A percentile compares a stretch with the other conserved stretches of the same genome.
These are phyloP conservation scores for Drosophila erecta DNA, from an alignment of 1,140 invertebrate species.

Conservation along the genomic window DNA sequence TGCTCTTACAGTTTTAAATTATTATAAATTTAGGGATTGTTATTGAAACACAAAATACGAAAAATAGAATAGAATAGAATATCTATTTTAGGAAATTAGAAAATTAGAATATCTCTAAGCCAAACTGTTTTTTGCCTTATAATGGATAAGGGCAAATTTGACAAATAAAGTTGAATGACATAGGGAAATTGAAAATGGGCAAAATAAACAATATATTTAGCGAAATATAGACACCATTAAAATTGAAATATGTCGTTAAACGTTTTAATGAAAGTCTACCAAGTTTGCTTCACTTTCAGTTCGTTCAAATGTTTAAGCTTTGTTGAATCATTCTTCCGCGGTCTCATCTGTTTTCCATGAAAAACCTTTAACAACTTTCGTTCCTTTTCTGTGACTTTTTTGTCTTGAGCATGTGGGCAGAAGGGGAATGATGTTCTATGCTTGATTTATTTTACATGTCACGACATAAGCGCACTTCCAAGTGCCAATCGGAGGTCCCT, in stretches of 20 bases:
- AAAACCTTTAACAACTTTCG: constrained; percentile 36
- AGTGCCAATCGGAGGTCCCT: constrained; percentile 53
- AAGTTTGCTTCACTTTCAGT: background rate
- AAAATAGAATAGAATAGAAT: too few species aligned
- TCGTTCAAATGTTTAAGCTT: background rate
- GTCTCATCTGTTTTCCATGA: constrained; percentile 19
- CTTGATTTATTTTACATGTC: constrained; percentile 81
- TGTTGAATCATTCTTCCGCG: background rate
- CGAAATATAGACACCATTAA: too few species aligned
- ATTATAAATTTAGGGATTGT: too few species aligned
- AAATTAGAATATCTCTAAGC: too few species aligned
- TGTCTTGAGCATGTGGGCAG: constrained; percentile 8
- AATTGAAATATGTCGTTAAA: too few species aligned
- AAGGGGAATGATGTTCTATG: constrained; percentile 33
- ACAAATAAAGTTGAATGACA: background rate
- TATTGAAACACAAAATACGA: too few species aligned
- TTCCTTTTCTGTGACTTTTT: constrained; percentile 31
- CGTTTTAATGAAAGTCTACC: too few species aligned
- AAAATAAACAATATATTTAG: too few species aligned
- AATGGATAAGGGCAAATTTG: background rate
- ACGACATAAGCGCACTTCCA: constrained; percentile 76
- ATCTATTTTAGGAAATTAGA: too few species aligned
- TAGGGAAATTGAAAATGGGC: too few species aligned
- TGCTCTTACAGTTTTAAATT: too few species aligned
- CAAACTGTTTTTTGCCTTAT: background rate